Evolutionary conservation across 2,888 invertebrate genomes (phyloP), one percentile per base, ranked within the genome.

Genomic region (Eurytoma adleriae): DNA sequence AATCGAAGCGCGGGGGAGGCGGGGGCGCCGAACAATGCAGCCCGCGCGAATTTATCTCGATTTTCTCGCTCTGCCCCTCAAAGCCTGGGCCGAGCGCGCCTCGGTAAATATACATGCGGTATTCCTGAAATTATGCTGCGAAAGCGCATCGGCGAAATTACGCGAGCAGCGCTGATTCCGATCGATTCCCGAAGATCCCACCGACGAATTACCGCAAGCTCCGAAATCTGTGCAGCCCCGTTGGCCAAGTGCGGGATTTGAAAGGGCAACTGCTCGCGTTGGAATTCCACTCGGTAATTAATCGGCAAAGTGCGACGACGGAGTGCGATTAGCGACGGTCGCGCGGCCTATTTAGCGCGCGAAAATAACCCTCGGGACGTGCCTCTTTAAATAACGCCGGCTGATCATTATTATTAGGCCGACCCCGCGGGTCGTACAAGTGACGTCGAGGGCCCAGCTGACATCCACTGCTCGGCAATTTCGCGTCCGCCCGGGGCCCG

Each of bases 341-440:
- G 3, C 27, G 54, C 12, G 68, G 61, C 69, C 54, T 76, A 76
- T 77, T 77, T 70, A n/a, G 20, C 76, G n/a, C 57, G 13, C 69
- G 66, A 79, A 79, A 79, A 79, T 79, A 79, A 71, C 70, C 57
- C 13, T 14, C 66, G 54, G 54, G 66, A 16, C 57, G n/a, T 48
- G 30, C 50, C 56, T 75, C 75, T 71, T 66, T 61, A 79, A 79
- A 79, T 79, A 75, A 70, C 71, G 56, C 52, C 24, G 61, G 54
- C 61, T 61, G 66, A 79, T 79, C 70, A 79, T 79, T 79, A 79
- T 79, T 79, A 79, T 71, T 70, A 75, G 40, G 56, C 59, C 40
- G n/a, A 3, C 13, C 66, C 20, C 14, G 20, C 66, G 18, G n/a
- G 16, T 4, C 16, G 12, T 57, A 12, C 27, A 24, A 13, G 13